Evolutionary conservation across 1,140 invertebrate genomes (phyloP).

Genomic region (Magallana ariakensis): DNA sequence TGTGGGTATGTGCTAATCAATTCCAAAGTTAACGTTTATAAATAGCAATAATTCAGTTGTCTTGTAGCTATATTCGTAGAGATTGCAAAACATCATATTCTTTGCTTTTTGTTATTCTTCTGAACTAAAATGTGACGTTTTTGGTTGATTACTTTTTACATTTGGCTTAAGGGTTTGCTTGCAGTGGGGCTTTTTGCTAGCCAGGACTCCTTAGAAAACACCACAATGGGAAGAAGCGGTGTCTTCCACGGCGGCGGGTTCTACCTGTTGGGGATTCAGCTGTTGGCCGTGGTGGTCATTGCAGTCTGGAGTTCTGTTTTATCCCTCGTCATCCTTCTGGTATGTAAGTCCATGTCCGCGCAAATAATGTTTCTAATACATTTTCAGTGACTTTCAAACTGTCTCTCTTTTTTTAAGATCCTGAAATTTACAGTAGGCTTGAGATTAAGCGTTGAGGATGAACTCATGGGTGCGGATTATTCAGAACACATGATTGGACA

Average conservation of each 20-base stretch:
- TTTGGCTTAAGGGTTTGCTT: conserved; percentile 86
- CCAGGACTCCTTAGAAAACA: conserved; percentile 86
- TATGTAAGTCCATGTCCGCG: conserved; percentile 9
- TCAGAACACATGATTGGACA: conserved; percentile 70
- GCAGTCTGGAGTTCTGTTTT: conserved; percentile 62
- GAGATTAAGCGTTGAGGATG: conserved; percentile 73
- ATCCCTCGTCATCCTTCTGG: conserved; percentile 62
- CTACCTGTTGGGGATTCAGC: conserved; percentile 64
- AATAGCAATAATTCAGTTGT: too few species aligned
- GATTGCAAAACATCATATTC: too few species aligned
- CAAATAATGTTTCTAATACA: neutral
- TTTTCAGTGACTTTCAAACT: neutral
- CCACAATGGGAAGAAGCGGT: conserved; percentile 88
- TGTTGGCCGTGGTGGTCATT: conserved; percentile 53
- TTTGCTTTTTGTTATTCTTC: too few species aligned
- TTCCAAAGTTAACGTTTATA: too few species aligned
- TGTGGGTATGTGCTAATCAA: conserved; percentile 69
- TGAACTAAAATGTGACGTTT: too few species aligned
- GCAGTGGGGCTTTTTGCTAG: conserved; percentile 94
- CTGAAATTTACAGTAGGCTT: conserved; percentile 75
- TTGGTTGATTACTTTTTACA: neutral
- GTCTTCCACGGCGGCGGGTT: conserved; percentile 85
- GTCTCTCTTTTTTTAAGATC: conserved; percentile 59
- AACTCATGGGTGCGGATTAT: conserved; percentile 76
- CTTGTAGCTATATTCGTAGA: too few species aligned